Evolutionary conservation across 2,797 vertebrate genomes (phyloP).

Genomic region (Loris lydekkerianus): DNA sequence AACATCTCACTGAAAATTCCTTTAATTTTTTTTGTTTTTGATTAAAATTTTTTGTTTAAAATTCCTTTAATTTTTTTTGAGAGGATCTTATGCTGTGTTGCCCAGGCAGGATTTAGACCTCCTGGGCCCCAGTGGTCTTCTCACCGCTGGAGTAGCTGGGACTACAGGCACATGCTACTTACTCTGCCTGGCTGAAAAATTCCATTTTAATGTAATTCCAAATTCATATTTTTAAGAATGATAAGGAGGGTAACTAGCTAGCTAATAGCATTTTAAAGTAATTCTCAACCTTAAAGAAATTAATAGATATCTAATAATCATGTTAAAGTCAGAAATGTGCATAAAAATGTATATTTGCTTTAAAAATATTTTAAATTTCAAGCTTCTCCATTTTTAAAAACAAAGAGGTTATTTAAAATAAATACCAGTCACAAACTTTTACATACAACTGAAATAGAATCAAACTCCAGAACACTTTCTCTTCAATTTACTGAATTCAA

Average conservation of each 20-base stretch:
- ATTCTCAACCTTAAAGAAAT: constrained; percentile 30
- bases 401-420: constrained; percentile 1
- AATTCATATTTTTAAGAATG: constrained; percentile 53
- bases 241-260: constrained; percentile 33
- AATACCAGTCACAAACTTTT: constrained; percentile 34
- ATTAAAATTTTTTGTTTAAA: not conserved
- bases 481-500: constrained; percentile 33
- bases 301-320: not conserved
- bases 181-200: not conserved
- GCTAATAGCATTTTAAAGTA: constrained; percentile 24
- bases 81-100: not conserved
- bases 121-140: not conserved
- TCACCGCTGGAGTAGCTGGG: not conserved
- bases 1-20: constrained; percentile 30
- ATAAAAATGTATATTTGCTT: not conserved
- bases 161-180: not conserved
- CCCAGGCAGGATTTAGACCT: not conserved
- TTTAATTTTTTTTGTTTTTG: not conserved
- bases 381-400: constrained; percentile 10
- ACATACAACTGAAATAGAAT: constrained; percentile 37
- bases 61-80: not conserved
- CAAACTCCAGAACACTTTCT: not conserved
- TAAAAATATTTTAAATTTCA: constrained; percentile 57
- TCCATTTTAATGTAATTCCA: constrained; percentile 47
- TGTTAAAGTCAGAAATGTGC: constrained; percentile 29